Evolutionary conservation across 2,797 vertebrate species (phyloP).

Genomic region (Poecilia gillii): DNA sequence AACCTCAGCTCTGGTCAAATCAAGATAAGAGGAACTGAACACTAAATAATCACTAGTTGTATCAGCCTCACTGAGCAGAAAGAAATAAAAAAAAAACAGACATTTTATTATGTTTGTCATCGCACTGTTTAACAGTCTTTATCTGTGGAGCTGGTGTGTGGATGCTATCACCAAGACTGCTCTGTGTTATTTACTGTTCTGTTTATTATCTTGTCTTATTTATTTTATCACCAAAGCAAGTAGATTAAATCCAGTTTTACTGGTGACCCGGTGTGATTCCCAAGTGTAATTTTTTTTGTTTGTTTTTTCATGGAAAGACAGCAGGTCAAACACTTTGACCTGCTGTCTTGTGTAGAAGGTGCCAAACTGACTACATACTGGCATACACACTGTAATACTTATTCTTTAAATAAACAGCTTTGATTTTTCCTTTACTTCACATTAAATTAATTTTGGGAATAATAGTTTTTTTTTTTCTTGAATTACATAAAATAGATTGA

Average conservation of each 20-base stretch:
- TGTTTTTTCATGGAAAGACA: neutral
- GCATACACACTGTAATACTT: neutral
- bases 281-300: conserved; percentile 13
- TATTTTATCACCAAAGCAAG: conserved; percentile 33
- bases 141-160: conserved; percentile 20
- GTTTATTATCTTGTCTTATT: conserved; percentile 37
- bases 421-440: neutral
- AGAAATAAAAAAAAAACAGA: conserved; percentile 19
- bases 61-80: conserved; percentile 25
- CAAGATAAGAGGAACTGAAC: conserved; percentile 54
- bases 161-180: conserved; percentile 38
- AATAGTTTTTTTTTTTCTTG: neutral
- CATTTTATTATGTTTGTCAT: conserved; percentile 50
- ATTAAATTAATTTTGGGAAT: neutral
- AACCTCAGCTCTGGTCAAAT: conserved; percentile 47
- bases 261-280: conserved; percentile 32
- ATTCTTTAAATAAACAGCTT: neutral
- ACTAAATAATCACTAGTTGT: conserved; percentile 23
- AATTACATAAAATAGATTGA: neutral
- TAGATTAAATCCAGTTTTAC: conserved; percentile 27
- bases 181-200: conserved; percentile 26
- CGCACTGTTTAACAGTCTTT: conserved; percentile 35
- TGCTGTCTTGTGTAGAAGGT: conserved; percentile 15
- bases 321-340: conserved; percentile 20
- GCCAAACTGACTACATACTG: conserved; percentile 25